Conservation (phyloP, 1,140 invertebrate genomes). For the Papilio aristodemus region DNA sequence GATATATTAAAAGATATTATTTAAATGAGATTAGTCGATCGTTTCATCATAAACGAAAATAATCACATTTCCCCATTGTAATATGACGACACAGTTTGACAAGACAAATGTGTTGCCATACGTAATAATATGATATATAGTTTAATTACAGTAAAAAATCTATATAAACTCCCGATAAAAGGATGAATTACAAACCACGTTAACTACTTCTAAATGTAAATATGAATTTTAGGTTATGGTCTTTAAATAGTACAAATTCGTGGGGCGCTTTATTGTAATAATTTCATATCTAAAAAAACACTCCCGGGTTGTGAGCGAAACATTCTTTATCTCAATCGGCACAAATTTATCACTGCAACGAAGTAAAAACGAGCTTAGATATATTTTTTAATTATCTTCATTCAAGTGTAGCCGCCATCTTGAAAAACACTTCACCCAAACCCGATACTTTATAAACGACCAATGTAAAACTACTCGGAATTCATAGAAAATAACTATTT, state of each 20-base stretch:
- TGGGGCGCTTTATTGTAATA: constrained; percentile 65
- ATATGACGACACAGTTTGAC: constrained; percentile 21
- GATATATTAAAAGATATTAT: neutral
- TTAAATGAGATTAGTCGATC: neutral
- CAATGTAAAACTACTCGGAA: constrained; percentile 41
- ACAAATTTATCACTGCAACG: no score
- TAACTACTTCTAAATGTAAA: constrained; percentile 59
- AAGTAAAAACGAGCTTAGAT: no score
- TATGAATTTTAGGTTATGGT: constrained; percentile 65
- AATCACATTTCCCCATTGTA: constrained; percentile 13
- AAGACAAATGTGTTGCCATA: constrained; percentile 49
- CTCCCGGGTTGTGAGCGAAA: constrained; percentile 39
- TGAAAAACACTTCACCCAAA: constrained; percentile 30
- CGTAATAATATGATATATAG: constrained; percentile 39
- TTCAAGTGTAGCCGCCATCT: no score
- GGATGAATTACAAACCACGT: constrained; percentile 63
- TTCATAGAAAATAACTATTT: constrained; percentile 47
- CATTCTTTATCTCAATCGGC: neutral
- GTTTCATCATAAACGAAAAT: constrained; percentile 5
- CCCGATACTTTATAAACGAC: constrained; percentile 36
- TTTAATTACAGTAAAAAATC: constrained; percentile 65
- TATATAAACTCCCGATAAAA: constrained; percentile 65
- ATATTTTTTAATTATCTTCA: no score
- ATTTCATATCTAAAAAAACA: constrained; percentile 44
- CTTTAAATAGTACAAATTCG: constrained; percentile 67